These are phyloP conservation scores for Thripadectes ignobilis DNA, from an alignment of 2,797 vertebrate species.

Conservation along the genomic window DNA sequence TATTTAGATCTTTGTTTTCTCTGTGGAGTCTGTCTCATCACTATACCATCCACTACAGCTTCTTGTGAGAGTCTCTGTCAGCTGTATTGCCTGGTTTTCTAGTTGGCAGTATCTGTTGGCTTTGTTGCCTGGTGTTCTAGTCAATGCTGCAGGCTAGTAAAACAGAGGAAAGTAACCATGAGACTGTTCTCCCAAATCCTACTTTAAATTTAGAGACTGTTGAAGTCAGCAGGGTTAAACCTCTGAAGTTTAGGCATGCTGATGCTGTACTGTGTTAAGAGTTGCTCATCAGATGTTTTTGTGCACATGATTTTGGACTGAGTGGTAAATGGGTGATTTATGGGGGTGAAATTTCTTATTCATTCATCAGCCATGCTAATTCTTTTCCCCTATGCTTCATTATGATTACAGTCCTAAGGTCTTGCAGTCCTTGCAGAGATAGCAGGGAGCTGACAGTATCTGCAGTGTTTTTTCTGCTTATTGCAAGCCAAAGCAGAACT, in stretches of 20 bases:
- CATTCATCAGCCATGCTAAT: not conserved
- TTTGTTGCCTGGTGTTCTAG: not conserved
- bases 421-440: not conserved
- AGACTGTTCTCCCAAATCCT: not conserved
- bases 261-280: not conserved
- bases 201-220: not conserved
- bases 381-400: not conserved
- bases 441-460: not conserved
- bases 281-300: not conserved
- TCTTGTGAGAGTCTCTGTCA: not conserved
- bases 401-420: not conserved
- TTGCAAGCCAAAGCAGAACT: slow-evolving; percentile 2
- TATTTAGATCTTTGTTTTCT: not conserved
- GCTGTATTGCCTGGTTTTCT: not conserved
- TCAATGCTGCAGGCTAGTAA: not conserved
- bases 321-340: not conserved
- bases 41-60: not conserved
- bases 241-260: not conserved
- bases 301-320: not conserved
- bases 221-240: not conserved
- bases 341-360: not conserved
- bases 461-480: not conserved
- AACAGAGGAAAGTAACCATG: not conserved
- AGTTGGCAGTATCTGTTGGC: not conserved
- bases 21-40: not conserved